phyloP scores from a whole-genome alignment of 1,140 invertebrate genomes.

The Dryas iulia region DNA sequence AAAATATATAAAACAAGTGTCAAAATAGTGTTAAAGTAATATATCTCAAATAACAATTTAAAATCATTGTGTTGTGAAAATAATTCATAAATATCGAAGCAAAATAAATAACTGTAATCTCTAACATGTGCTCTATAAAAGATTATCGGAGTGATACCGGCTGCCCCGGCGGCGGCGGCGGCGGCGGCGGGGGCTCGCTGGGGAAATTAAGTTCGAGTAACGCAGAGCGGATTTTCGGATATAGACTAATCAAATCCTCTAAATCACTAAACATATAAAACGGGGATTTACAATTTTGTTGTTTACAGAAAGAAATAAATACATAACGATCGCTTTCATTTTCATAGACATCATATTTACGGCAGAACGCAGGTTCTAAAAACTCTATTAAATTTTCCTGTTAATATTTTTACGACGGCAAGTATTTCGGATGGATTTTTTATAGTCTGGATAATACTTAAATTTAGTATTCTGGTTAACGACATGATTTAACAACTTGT shows the following conservation, averaged over 20 bases:
- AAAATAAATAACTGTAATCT: neutral
- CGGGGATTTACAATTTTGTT: neutral
- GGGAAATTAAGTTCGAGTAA: slow-evolving; percentile 11
- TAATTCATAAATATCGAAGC: neutral
- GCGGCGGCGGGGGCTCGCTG: neutral
- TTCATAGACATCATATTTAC: too few relatives aligned
- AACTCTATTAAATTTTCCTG: too few relatives aligned
- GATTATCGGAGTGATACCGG: slow-evolving; percentile 8
- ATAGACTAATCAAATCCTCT: neutral
- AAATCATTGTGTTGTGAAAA: neutral
- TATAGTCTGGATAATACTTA: too few relatives aligned
- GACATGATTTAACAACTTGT: too few relatives aligned
- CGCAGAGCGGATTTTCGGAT: neutral
- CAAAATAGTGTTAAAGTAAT: neutral
- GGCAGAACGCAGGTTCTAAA: too few relatives aligned
- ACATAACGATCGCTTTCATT: neutral
- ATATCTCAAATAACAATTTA: neutral
- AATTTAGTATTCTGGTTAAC: too few relatives aligned
- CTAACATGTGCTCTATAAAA: slow-evolving; percentile 7
- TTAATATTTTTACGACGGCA: too few relatives aligned
- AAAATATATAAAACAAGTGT: neutral
- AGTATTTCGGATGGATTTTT: too few relatives aligned
- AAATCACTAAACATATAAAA: neutral
- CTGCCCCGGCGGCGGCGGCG: neutral
- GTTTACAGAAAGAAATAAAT: neutral